Conservation (phyloP, 2,113 vertebrate species). For the Cisticola juncidis region DNA sequence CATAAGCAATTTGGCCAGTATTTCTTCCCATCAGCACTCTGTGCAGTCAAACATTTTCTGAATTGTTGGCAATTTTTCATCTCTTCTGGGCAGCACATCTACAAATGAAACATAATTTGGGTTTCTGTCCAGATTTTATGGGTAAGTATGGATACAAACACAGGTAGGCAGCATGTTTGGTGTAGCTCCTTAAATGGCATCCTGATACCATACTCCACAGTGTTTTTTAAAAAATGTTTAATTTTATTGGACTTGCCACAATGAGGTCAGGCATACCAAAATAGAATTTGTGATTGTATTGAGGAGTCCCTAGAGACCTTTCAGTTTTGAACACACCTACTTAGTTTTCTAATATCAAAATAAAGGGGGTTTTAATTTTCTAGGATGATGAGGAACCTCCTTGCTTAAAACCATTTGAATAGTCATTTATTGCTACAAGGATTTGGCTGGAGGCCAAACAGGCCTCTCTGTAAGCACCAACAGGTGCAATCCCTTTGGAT, state of each 20-base stretch:
- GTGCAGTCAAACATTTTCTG: conserved; percentile 5
- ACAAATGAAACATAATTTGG: background rate
- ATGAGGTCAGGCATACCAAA: background rate
- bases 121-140: background rate
- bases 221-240: background rate
- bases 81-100: background rate
- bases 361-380: background rate
- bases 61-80: conserved; percentile 12
- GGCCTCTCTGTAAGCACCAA: background rate
- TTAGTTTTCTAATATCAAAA: background rate
- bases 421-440: background rate
- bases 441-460: background rate
- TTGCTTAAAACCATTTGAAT: background rate
- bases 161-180: background rate
- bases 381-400: background rate
- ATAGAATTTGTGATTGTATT: background rate
- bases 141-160: background rate
- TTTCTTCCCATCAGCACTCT: conserved; percentile 15
- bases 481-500: conserved; percentile 39
- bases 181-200: background rate
- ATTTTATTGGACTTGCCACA: background rate
- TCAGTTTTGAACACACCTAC: background rate
- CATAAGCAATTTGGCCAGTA: conserved; percentile 26
- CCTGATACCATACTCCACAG: background rate
- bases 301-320: background rate